phyloP scores from a whole-genome alignment of 2,888 invertebrate genomes.

The Globia sparganii region DNA sequence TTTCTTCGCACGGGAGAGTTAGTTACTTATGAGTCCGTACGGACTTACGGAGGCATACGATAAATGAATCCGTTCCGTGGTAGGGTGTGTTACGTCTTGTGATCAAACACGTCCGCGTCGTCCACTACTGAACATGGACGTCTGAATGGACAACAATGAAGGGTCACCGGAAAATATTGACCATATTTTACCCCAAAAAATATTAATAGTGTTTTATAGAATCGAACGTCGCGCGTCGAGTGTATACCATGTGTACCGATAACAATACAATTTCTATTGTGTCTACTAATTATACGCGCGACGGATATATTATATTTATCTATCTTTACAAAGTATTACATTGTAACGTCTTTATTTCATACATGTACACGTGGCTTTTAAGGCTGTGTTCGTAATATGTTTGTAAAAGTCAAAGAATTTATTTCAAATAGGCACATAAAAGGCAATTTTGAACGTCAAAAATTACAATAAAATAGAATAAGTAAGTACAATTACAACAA shows the following conservation, averaged over 20 bases:
- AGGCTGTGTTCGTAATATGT: neutral
- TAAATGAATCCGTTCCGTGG: constrained; percentile 18
- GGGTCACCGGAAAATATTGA: neutral
- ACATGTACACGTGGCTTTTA: neutral
- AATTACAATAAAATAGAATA: no score
- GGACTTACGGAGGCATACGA: constrained; percentile 4
- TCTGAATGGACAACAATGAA: neutral
- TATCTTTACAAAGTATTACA: neutral
- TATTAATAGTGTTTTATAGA: constrained; percentile 10
- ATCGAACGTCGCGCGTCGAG: no score
- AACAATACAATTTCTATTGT: no score
- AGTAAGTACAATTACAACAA: no score
- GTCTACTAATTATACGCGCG: no score
- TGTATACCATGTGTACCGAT: no score
- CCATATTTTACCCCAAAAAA: constrained; percentile 11
- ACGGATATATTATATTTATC: no score
- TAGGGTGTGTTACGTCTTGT: neutral
- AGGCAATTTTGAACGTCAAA: no score
- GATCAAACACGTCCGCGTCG: constrained; percentile 3
- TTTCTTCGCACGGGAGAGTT: neutral
- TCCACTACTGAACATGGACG: neutral
- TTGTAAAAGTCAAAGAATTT: no score
- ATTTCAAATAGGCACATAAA: no score
- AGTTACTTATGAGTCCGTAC: constrained; percentile 15
- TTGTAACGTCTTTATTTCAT: neutral